phyloP scores from a whole-genome alignment of 2,888 invertebrate species.

The Drosophila nr. medialis region DNA sequence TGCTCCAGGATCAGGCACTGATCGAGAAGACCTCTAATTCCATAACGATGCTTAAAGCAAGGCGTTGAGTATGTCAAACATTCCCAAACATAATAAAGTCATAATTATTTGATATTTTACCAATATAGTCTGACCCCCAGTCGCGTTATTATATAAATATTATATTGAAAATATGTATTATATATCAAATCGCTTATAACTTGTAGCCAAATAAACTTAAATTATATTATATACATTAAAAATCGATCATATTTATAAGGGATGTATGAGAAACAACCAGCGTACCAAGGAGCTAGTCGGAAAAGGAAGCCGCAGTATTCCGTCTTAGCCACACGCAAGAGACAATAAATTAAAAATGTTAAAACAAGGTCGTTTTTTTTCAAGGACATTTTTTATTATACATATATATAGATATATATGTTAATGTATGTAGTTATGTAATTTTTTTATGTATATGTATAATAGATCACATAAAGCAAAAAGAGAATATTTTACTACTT shows the following conservation, averaged over 20 bases:
- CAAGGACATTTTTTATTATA: conserved; percentile 76
- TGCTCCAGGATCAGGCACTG: conserved; percentile 65
- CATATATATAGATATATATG: conserved; percentile 46
- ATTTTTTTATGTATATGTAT: conserved; percentile 62
- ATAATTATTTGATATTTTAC: conserved; percentile 23
- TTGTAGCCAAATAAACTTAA: conserved; percentile 34
- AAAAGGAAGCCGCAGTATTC: background rate
- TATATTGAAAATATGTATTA: background rate
- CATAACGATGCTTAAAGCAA: conserved; percentile 70
- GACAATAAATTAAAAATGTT: background rate
- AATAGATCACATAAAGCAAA: conserved; percentile 84
- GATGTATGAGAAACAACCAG: background rate
- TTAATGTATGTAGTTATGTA: conserved; percentile 55
- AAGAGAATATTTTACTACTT: conserved; percentile 82
- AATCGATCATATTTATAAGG: background rate
- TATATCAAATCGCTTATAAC: conserved; percentile 7
- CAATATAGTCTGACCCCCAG: background rate
- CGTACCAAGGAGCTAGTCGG: background rate
- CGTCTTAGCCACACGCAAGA: background rate
- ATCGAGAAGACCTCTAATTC: conserved; percentile 71
- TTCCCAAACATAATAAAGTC: conserved; percentile 41
- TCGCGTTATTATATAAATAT: background rate
- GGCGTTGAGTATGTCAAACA: conserved; percentile 63
- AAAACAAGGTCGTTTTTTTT: conserved; percentile 34
- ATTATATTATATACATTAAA: background rate